A percentile compares a stretch with the other conserved stretches of the same genome.
Evolutionary conservation across 23 tunicate species (phyloP).

Genomic region (Styela plicata): DNA sequence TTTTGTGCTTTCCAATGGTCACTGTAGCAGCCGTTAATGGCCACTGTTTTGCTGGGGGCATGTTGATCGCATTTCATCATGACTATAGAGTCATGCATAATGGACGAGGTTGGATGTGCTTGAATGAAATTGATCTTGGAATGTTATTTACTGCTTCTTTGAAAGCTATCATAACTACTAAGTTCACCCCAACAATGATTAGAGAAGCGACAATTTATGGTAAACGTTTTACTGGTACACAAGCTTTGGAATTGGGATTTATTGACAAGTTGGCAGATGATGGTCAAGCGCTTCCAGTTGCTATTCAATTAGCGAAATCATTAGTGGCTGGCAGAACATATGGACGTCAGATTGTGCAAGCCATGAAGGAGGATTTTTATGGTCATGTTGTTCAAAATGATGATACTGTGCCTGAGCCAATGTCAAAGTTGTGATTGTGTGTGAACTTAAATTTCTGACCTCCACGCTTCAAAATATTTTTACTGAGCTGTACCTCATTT

Average conservation of each 20-base stretch:
- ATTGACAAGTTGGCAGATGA: constrained; percentile 26
- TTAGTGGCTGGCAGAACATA: background rate
- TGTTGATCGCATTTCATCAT: constrained; percentile 13
- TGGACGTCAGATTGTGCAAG: background rate
- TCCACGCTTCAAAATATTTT: too few species aligned
- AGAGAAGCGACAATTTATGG: constrained; percentile 12
- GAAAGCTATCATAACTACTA: background rate
- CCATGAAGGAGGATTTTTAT: constrained; percentile 17
- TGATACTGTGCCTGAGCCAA: background rate
- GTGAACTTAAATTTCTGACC: too few species aligned
- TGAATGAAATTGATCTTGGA: constrained; percentile 30
- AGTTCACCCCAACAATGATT: background rate
- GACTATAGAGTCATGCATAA: constrained; percentile 33
- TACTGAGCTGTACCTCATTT: too few species aligned
- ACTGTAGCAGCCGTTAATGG: constrained; percentile 31
- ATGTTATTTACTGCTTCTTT: background rate
- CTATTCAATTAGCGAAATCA: constrained; percentile 6
- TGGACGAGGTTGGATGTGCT: constrained; percentile 32
- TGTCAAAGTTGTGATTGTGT: too few species aligned
- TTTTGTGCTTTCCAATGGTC: constrained; percentile 32
- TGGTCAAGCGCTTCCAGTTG: background rate
- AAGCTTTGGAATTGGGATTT: constrained; percentile 31
- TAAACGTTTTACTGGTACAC: constrained; percentile 14
- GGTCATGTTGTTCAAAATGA: background rate
- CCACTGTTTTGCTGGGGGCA: constrained; percentile 35